Evolutionary conservation across 2,113 vertebrate genomes (phyloP).

Genomic region (Bucco capensis): DNA sequence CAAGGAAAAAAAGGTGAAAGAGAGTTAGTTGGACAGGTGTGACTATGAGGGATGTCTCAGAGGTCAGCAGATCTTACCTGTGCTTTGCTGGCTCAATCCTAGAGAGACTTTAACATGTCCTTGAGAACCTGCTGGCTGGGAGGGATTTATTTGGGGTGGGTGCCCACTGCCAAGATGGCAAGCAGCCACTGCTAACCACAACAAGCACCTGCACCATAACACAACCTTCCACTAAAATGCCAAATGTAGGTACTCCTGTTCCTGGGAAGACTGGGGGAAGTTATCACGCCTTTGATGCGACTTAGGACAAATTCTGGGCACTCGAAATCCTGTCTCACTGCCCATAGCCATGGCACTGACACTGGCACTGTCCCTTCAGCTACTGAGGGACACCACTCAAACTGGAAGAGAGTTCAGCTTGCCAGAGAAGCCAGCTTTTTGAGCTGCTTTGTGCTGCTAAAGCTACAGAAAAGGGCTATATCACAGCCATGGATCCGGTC

Average conservation of each 20-base stretch:
- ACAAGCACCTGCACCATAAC: neutral
- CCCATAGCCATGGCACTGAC: fast-evolving
- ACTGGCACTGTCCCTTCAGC: neutral
- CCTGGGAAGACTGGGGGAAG: neutral
- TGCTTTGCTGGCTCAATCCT: neutral
- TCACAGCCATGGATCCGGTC: neutral
- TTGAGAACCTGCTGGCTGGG: neutral
- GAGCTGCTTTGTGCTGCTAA: neutral
- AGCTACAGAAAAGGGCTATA: neutral
- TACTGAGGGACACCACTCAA: fast-evolving
- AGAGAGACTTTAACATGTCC: neutral
- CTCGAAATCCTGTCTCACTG: fast-evolving
- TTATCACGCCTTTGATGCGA: fast-evolving
- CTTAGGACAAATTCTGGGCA: neutral
- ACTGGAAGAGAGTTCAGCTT: neutral
- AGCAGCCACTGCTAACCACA: neutral
- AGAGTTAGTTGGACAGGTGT: neutral
- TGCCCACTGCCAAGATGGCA: neutral
- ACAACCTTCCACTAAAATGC: neutral
- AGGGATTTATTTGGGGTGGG: neutral
- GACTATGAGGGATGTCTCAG: neutral
- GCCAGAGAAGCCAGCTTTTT: neutral
- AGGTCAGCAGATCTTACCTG: neutral
- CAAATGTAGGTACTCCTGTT: fast-evolving
- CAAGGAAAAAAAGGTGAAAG: neutral